Conservation (phyloP, 2,888 invertebrate species). For the Beris chalybata region DNA sequence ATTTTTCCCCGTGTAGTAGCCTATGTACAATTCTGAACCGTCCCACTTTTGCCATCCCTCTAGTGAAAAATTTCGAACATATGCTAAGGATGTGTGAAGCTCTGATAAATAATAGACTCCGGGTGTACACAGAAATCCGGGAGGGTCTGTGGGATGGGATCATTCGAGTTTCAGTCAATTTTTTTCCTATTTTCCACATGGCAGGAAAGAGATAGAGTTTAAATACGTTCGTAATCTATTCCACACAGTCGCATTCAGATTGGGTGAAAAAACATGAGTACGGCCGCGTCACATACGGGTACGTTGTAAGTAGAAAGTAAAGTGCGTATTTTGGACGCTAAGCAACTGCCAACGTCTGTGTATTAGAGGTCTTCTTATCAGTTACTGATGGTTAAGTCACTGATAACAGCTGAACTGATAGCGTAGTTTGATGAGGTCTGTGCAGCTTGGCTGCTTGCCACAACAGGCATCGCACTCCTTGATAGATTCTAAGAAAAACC, state of each 20-base stretch:
- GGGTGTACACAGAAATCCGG: neutral
- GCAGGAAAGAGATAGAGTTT: constrained; percentile 10
- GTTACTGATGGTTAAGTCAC: constrained; percentile 39
- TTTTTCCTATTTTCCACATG: constrained; percentile 36
- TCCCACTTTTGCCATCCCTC: constrained; percentile 4
- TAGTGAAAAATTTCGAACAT: no score
- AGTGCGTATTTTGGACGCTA: constrained; percentile 14
- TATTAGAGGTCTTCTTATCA: constrained; percentile 37
- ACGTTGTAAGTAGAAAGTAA: no score
- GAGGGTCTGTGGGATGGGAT: constrained; percentile 14
- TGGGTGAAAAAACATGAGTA: no score
- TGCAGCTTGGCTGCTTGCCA: neutral
- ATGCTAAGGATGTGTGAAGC: no score
- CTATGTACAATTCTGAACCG: constrained; percentile 7
- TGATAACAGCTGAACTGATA: constrained; percentile 27
- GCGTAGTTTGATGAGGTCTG: constrained; percentile 5
- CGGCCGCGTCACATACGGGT: no score
- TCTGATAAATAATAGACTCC: constrained; percentile 19
- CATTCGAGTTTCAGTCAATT: constrained; percentile 33
- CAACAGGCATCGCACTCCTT: neutral
- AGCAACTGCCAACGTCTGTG: constrained; percentile 29
- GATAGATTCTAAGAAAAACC: neutral
- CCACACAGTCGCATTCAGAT: no score
- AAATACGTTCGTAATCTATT: neutral
- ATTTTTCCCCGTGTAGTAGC: neutral